Percentiles rank a stretch among this genome's conserved stretches.
phyloP scores from a whole-genome alignment of 2,888 invertebrate species.

The Drosophila glabriapex region DNA sequence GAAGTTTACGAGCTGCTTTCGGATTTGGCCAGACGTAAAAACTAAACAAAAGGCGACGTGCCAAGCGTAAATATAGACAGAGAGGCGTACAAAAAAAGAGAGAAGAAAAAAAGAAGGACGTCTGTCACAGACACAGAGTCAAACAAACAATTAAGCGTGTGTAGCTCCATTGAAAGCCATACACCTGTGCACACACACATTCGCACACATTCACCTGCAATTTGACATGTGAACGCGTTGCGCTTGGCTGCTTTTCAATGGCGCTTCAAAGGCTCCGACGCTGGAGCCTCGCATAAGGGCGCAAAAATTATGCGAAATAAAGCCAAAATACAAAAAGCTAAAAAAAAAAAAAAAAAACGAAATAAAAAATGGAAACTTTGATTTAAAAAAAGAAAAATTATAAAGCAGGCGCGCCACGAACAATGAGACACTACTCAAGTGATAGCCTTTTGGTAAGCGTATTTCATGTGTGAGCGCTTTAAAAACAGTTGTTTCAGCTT shows the following conservation, averaged over 20 bases:
- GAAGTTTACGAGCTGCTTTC: constrained; percentile 75
- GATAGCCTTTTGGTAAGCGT: constrained; percentile 45
- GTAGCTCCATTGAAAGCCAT: constrained; percentile 32
- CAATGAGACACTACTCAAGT: constrained; percentile 16
- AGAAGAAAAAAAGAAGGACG: background rate
- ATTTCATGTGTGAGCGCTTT: constrained; percentile 9
- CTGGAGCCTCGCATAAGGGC: constrained; percentile 43
- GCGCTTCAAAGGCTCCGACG: constrained; percentile 62
- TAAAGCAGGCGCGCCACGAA: constrained; percentile 12
- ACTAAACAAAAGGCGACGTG: constrained; percentile 72
- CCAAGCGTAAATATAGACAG: constrained; percentile 52
- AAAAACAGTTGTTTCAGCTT: background rate
- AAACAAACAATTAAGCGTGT: constrained; percentile 77
- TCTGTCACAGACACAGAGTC: constrained; percentile 58
- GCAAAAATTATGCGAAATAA: constrained; percentile 73
- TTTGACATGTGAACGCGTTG: constrained; percentile 56
- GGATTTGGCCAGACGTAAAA: constrained; percentile 76
- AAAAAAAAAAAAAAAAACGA: constrained; percentile 10
- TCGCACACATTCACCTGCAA: constrained; percentile 50
- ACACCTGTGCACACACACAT: constrained; percentile 12
- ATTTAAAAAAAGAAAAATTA: constrained; percentile 9
- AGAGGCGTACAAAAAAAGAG: background rate
- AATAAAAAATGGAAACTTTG: constrained; percentile 36
- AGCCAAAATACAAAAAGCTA: constrained; percentile 31
- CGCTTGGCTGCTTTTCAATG: constrained; percentile 69